Evolutionary conservation across 1,140 invertebrate species (phyloP).

Genomic region (Calycopis cecrops): DNA sequence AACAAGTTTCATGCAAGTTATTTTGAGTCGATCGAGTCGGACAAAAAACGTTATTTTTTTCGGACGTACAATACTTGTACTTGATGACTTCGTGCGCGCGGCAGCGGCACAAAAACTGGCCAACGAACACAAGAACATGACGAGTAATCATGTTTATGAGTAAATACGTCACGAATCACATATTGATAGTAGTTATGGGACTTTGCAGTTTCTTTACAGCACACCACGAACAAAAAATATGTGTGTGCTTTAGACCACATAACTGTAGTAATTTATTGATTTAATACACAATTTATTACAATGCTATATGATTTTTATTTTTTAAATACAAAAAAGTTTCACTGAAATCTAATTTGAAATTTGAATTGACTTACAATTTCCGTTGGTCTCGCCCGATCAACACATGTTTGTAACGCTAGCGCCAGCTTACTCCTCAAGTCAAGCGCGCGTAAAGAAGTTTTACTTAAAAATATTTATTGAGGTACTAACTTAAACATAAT

Average conservation of each 20-base stretch:
- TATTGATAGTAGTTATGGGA: background rate
- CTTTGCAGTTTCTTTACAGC: background rate
- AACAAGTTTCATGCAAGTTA: background rate
- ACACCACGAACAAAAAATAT: background rate
- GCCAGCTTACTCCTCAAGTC: no score
- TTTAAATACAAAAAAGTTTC: no score
- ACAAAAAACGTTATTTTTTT: background rate
- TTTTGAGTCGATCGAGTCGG: background rate
- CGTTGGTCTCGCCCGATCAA: no score
- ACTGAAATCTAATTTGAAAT: no score
- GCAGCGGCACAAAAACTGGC: background rate
- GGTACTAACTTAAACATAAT: no score
- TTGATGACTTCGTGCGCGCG: conserved; percentile 4
- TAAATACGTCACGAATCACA: background rate
- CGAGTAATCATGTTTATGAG: background rate
- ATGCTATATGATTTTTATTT: background rate
- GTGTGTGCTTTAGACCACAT: no score
- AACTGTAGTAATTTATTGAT: no score
- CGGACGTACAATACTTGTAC: background rate
- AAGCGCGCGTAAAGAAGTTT: no score
- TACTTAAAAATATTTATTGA: no score
- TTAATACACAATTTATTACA: background rate
- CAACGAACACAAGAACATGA: background rate
- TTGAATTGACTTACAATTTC: no score
- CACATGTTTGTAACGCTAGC: no score